Evolutionary conservation across 2,797 vertebrate species (phyloP), one percentile per base, ranked within the genome.

Genomic region (Ambastaia sidthimunki): DNA sequence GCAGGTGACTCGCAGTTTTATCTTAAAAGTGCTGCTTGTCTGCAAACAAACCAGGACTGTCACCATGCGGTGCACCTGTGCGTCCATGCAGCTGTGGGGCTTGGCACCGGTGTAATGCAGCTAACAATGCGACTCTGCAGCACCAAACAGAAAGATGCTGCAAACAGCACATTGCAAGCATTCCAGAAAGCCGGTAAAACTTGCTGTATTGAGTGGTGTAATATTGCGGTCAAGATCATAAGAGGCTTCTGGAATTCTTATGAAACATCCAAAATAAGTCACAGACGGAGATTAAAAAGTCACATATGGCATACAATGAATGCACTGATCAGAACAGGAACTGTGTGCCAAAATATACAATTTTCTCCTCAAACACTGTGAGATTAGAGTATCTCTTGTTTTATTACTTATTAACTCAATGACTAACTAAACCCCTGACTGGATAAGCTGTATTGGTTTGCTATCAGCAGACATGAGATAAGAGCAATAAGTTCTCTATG

Each of bases 111-210:
- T 71, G 71, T 72, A 82, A 80, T 87, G 87, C 86, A 85, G 83
- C 83, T 85, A 88, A 89, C 76, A 19, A 48, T 83, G 37, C 66
- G 63, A 60, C 15, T 82, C 88, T 88, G 87, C 89, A 85, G 84
- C 83, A 48, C 57, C 75, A 71, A 78, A 81, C 74, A 34, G 67
- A 81, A 63, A 2, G 6, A 60, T 25, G 28, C 54, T 74, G 70
- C 7, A 34, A 71, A 60, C 25, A 15, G 60, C 21, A 48, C 21
- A 74, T 63, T 12, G 7, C 7, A 23, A 41, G 41, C 12, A 5
- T 69, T 31, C 23, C 13, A 67, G 10, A 23, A 66, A n/a, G 15
- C 4, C 41, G 31, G 62, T 11, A 21, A 15, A 54, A 52, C 59
- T 34, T 48, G 71, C 69, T 70, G 50, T 55, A 18, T 37, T 74